These are phyloP conservation scores for Drosophila formosana DNA, from an alignment of 2,888 invertebrate species.

Conservation along the genomic window DNA sequence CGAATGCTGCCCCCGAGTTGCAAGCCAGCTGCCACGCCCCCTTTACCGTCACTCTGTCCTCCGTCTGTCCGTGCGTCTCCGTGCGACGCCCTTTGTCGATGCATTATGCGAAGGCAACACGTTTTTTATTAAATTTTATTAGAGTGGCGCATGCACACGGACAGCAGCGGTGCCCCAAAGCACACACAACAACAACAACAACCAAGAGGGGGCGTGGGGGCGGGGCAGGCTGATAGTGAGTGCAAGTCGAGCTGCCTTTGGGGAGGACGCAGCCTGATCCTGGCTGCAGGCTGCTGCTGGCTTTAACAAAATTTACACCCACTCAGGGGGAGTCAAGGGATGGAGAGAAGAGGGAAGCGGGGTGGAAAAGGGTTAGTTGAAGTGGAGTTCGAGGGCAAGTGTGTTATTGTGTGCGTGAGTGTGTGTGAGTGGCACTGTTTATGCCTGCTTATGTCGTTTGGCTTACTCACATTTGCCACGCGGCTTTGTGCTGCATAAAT, in stretches of 20 bases:
- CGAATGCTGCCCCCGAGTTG: background rate
- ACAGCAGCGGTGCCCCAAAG: slow-evolving; percentile 43
- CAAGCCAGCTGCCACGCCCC: background rate
- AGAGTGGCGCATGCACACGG: slow-evolving; percentile 73
- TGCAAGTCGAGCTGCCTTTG: slow-evolving; percentile 45
- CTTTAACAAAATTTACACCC: slow-evolving; percentile 79
- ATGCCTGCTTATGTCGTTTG: slow-evolving; percentile 79
- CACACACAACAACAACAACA: slow-evolving; percentile 39
- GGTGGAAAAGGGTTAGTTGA: background rate
- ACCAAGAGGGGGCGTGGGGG: background rate
- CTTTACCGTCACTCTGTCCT: background rate
- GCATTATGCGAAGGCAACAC: slow-evolving; percentile 75
- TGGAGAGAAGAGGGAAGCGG: background rate
- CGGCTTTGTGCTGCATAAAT: slow-evolving; percentile 78
- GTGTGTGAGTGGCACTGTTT: slow-evolving; percentile 55
- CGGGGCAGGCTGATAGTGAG: background rate
- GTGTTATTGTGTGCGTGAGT: slow-evolving; percentile 11
- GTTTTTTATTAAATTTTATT: slow-evolving; percentile 80
- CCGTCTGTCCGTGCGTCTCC: too few relatives aligned
- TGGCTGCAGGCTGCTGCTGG: slow-evolving; percentile 37
- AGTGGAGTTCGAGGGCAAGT: slow-evolving; percentile 15
- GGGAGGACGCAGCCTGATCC: slow-evolving; percentile 53
- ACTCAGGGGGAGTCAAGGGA: slow-evolving; percentile 12
- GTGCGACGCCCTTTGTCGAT: slow-evolving; percentile 45
- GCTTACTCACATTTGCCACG: slow-evolving; percentile 77